Evolutionary conservation across 2,797 vertebrate species (phyloP).

Genomic region (Borostomias antarcticus): DNA sequence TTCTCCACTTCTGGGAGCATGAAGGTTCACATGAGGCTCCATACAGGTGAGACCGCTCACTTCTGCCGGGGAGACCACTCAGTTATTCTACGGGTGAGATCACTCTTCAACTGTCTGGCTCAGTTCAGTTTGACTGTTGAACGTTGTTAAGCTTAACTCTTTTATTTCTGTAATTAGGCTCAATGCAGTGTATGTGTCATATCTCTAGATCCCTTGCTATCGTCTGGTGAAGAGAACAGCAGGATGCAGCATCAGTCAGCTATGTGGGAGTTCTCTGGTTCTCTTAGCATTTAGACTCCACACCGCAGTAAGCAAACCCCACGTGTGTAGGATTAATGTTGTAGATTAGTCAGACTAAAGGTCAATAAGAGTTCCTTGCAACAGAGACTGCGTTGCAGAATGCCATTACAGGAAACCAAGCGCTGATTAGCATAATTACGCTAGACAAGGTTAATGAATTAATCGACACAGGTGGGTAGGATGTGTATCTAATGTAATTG

Average conservation of each 20-base stretch:
- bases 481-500: constrained; percentile 1
- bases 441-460: neutral
- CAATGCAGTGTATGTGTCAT: too few species aligned
- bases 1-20: constrained; percentile 99
- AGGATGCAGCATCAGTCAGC: too few species aligned
- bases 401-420: neutral
- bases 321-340: neutral
- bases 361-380: too few species aligned
- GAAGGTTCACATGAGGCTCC: constrained; percentile 97
- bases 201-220: too few species aligned
- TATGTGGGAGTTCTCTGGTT: too few species aligned
- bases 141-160: too few species aligned
- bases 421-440: constrained; percentile 12
- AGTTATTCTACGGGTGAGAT: neutral
- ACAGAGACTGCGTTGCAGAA: neutral
- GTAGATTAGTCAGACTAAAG: neutral
- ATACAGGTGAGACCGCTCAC: constrained; percentile 85
- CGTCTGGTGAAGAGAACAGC: too few species aligned
- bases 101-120: neutral
- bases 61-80: neutral
- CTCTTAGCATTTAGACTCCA: too few species aligned
- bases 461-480: neutral
- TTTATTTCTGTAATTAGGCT: too few species aligned
- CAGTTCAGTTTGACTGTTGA: neutral
- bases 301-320: too few species aligned